Conservation (phyloP, 1,140 invertebrate genomes). For the Daktulosphaira vitifoliae region DNA sequence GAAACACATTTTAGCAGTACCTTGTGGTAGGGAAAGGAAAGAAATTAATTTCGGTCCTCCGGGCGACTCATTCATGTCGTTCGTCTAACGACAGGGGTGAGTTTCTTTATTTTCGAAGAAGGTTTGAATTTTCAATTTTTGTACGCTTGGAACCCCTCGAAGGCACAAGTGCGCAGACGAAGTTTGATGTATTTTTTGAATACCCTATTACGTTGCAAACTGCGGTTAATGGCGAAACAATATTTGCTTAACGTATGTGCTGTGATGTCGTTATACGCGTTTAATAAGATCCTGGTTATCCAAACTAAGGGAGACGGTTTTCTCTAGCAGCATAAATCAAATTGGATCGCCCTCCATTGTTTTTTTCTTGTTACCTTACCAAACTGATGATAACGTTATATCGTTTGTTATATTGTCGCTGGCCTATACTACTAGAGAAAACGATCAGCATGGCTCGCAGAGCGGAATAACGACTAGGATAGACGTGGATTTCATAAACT, state of each 20-base stretch:
- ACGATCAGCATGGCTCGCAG: not conserved
- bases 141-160: not conserved
- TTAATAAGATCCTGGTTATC: slow-evolving; percentile 6
- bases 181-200: slow-evolving; percentile 2
- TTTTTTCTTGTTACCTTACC: no score
- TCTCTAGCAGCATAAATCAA: slow-evolving; percentile 28
- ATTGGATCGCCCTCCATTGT: no score
- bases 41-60: slow-evolving; percentile 17
- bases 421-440: no score
- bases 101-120: no score
- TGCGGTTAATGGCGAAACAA: not conserved
- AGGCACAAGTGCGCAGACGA: not conserved
- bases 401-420: no score
- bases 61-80: not conserved
- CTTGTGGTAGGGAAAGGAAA: not conserved
- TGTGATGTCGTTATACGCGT: not conserved
- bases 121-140: slow-evolving; percentile 8
- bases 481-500: no score
- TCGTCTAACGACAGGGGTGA: not conserved
- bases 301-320: not conserved
- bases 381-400: no score
- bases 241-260: slow-evolving; percentile 15
- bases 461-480: slow-evolving; percentile 21
- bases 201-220: not conserved
- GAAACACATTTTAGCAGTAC: no score